Conservation (phyloP, 2,888 invertebrate genomes). For the Brachypterus glaber region DNA sequence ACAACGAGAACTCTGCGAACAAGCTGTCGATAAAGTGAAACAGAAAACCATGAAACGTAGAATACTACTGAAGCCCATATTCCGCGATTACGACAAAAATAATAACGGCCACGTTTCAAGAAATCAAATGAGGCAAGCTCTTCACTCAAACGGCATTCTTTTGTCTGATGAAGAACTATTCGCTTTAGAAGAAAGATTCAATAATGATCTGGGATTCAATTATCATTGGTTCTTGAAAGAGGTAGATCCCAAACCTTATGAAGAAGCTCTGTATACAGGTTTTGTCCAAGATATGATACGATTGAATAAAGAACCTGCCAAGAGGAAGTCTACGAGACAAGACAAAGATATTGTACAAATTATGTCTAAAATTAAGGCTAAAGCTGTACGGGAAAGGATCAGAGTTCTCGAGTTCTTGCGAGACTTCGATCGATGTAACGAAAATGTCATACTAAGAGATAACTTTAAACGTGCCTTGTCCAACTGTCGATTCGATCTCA, state of each 20-base stretch:
- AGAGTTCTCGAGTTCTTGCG: conserved; percentile 56
- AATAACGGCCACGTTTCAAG: conserved; percentile 65
- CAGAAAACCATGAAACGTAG: conserved; percentile 51
- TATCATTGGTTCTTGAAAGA: conserved; percentile 62
- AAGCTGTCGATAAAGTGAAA: conserved; percentile 53
- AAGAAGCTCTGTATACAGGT: conserved; percentile 37
- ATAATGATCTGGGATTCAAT: conserved; percentile 66
- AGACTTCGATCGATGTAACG: conserved; percentile 55
- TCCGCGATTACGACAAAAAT: conserved; percentile 58
- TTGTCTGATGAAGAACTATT: conserved; percentile 56
- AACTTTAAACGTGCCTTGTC: conserved; percentile 66
- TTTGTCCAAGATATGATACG: conserved; percentile 36
- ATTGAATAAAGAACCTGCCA: conserved; percentile 34
- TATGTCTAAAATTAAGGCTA: conserved; percentile 65
- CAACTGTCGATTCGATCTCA: conserved; percentile 54
- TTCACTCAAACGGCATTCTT: conserved; percentile 58
- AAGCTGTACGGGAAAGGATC: conserved; percentile 58
- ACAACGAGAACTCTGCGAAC: conserved; percentile 42
- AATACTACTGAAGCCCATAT: conserved; percentile 57
- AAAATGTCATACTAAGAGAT: conserved; percentile 51
- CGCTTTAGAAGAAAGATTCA: conserved; percentile 60
- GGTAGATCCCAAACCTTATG: conserved; percentile 43
- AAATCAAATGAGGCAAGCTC: conserved; percentile 59
- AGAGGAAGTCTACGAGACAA: conserved; percentile 32
- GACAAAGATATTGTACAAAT: conserved; percentile 61